Percentiles rank a stretch among this genome's conserved stretches.
These are phyloP conservation scores for Gallinago media DNA, from an alignment of 2,113 vertebrate genomes.

Conservation along the genomic window DNA sequence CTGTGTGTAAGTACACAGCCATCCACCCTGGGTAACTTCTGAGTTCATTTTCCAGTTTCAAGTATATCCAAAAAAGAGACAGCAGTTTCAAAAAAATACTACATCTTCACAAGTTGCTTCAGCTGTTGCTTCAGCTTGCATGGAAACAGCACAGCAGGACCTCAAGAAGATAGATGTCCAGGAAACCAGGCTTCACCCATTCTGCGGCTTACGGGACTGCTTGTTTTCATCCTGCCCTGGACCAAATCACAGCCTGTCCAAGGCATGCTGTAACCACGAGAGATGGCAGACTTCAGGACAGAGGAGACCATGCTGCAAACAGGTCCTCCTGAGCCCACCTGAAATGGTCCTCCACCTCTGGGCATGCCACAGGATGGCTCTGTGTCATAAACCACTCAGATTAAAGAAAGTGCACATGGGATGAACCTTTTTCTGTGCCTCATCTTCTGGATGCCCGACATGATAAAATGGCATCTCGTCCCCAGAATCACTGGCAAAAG, in stretches of 20 bases:
- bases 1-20: neutral
- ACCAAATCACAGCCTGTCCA: accelerated
- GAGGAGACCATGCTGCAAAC: neutral
- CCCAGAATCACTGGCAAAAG: neutral
- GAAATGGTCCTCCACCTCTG: neutral
- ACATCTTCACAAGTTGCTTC: neutral
- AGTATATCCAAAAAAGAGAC: neutral
- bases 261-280: neutral
- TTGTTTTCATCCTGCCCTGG: neutral
- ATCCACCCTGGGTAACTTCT: neutral
- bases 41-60: neutral
- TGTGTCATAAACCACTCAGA: accelerated
- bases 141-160: neutral
- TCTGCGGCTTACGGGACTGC: neutral
- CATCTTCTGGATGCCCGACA: accelerated
- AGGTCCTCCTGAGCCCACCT: neutral
- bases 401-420: neutral
- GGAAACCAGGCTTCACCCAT: neutral
- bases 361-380: neutral
- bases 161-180: neutral
- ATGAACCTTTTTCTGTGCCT: neutral
- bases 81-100: neutral
- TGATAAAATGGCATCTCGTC: neutral
- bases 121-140: neutral
- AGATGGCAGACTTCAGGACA: accelerated